phyloP scores from a whole-genome alignment of 2,113 vertebrate genomes.

The Cariama cristata region DNA sequence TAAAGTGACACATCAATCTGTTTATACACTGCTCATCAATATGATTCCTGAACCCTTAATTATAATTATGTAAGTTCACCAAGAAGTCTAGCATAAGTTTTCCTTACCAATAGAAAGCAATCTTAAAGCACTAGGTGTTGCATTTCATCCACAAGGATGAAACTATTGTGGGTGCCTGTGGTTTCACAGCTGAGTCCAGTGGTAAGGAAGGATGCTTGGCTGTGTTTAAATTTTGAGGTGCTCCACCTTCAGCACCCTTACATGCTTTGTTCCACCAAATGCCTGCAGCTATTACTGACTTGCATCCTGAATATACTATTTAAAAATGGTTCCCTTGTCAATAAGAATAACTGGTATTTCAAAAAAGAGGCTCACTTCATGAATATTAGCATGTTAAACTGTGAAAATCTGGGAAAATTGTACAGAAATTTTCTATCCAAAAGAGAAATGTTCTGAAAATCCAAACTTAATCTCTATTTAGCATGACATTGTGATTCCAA shows the following conservation, averaged over 20 bases:
- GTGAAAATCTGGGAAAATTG: neutral
- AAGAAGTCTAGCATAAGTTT: neutral
- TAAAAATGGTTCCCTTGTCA: neutral
- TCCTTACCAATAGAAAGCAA: neutral
- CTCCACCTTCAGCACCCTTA: neutral
- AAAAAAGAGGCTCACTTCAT: neutral
- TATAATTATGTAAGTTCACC: neutral
- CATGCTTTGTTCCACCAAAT: neutral
- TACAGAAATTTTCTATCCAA: neutral
- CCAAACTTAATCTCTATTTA: neutral
- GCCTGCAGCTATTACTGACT: neutral
- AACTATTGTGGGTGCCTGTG: neutral
- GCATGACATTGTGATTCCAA: neutral
- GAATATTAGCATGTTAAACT: neutral
- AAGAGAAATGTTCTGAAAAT: neutral
- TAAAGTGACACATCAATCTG: neutral
- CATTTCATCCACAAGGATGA: neutral
- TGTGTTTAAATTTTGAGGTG: neutral
- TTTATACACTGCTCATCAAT: neutral
- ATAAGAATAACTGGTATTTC: neutral
- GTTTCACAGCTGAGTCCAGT: neutral
- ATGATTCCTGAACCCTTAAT: neutral
- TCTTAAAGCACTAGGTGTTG: neutral
- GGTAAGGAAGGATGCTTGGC: neutral
- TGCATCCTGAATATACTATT: neutral